A percentile compares a stretch with the other conserved stretches of the same genome.
Evolutionary conservation across 1,140 invertebrate species (phyloP).

Genomic region (Araneus ventricosus): DNA sequence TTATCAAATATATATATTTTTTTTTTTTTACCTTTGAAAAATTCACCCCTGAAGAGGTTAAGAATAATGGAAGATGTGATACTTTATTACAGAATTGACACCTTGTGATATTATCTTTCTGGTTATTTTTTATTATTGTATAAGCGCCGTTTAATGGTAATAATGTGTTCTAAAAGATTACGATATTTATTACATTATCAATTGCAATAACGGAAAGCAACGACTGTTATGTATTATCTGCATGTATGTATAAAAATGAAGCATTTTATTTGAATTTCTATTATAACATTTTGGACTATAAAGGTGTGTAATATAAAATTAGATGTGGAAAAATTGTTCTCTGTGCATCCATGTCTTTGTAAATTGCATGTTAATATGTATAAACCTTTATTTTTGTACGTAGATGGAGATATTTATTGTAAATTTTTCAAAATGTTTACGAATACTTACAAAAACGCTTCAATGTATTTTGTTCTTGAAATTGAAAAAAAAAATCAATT

Average conservation of each 20-base stretch:
- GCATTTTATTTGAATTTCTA: background rate
- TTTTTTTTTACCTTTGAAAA: no score
- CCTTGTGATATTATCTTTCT: background rate
- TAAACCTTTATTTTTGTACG: conserved; percentile 23
- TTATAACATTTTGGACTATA: background rate
- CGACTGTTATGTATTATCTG: background rate
- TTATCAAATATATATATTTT: no score
- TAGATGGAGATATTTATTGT: background rate
- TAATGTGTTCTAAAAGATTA: background rate
- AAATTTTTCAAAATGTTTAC: background rate
- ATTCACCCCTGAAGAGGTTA: no score
- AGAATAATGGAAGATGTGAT: no score
- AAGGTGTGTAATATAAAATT: background rate
- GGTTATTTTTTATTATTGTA: background rate
- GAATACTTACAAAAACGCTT: background rate
- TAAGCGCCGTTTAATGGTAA: background rate
- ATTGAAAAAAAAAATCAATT: background rate
- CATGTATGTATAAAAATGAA: background rate
- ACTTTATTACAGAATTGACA: no score
- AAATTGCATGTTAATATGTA: conserved; percentile 23
- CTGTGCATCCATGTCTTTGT: background rate
- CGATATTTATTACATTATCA: background rate
- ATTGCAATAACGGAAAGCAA: background rate
- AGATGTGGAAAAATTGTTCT: background rate
- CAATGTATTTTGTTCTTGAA: background rate